Evolutionary conservation across 2,888 invertebrate species (phyloP).

Genomic region (Coleophora flavipennella): DNA sequence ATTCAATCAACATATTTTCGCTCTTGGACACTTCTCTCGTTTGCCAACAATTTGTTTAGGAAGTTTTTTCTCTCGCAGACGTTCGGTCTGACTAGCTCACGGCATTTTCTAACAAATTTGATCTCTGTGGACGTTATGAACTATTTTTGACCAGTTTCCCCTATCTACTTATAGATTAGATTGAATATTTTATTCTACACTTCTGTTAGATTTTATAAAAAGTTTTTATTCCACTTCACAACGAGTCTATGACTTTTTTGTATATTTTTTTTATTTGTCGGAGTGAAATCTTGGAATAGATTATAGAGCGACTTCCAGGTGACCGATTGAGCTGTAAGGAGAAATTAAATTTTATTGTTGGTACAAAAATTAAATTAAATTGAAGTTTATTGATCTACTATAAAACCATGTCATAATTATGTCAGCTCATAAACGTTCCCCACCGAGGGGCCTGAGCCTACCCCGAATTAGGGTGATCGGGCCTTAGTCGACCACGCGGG

Average conservation of each 20-base stretch:
- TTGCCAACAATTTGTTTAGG: slow-evolving; percentile 68
- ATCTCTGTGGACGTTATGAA: slow-evolving; percentile 44
- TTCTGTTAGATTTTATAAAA: slow-evolving; percentile 4
- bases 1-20: slow-evolving; percentile 72
- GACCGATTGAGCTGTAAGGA: too few species aligned
- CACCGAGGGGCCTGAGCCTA: too few species aligned
- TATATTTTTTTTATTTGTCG: too few species aligned
- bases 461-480: too few species aligned
- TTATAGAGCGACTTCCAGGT: too few species aligned
- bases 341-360: too few species aligned
- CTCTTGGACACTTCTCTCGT: slow-evolving; percentile 64
- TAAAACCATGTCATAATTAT: too few species aligned
- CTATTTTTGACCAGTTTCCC: slow-evolving; percentile 32
- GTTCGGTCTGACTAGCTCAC: slow-evolving; percentile 34
- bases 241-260: not conserved
- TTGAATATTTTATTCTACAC: slow-evolving; percentile 34
- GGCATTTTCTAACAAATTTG: slow-evolving; percentile 49
- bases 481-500: too few species aligned
- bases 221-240: not conserved
- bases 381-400: too few species aligned
- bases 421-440: too few species aligned
- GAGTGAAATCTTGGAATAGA: too few species aligned
- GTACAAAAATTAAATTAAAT: too few species aligned
- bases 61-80: slow-evolving; percentile 51
- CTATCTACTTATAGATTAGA: slow-evolving; percentile 38